phyloP scores from a whole-genome alignment of 1,140 invertebrate species.

The Pseudachorutes palmiensis region DNA sequence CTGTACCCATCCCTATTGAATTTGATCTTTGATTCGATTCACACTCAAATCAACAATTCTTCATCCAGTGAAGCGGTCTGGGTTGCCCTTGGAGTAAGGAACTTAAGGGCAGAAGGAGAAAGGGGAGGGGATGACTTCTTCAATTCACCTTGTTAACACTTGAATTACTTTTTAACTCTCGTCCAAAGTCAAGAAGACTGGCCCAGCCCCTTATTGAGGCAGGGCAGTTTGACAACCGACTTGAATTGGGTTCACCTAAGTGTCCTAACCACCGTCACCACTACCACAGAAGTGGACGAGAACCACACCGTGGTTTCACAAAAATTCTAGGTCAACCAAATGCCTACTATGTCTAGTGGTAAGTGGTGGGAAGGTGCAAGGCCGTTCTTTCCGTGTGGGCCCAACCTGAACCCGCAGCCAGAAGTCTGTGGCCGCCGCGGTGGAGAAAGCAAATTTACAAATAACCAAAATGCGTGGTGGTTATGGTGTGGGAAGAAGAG shows the following conservation, averaged over 20 bases:
- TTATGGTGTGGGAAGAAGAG: background rate
- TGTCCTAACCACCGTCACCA: background rate
- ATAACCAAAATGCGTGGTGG: no score
- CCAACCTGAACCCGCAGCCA: no score
- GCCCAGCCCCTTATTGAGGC: background rate
- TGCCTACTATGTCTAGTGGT: background rate
- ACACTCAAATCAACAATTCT: constrained; percentile 8
- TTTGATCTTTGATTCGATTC: constrained; percentile 10
- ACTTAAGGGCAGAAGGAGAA: no score
- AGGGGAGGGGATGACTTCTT: no score
- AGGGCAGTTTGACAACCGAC: no score
- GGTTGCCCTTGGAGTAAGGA: no score
- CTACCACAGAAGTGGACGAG: constrained; percentile 8
- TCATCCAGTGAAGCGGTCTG: background rate
- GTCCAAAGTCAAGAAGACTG: no score
- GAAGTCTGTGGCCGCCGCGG: no score
- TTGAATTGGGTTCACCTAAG: no score
- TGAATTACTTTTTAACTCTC: background rate
- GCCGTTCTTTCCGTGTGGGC: background rate
- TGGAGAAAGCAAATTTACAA: no score
- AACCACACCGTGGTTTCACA: constrained; percentile 2
- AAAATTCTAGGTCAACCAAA: constrained; percentile 4
- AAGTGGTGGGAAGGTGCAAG: background rate
- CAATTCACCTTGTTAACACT: background rate
- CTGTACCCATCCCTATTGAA: background rate